Conservation (phyloP, 2,888 invertebrate species). For the Nebria salina region DNA sequence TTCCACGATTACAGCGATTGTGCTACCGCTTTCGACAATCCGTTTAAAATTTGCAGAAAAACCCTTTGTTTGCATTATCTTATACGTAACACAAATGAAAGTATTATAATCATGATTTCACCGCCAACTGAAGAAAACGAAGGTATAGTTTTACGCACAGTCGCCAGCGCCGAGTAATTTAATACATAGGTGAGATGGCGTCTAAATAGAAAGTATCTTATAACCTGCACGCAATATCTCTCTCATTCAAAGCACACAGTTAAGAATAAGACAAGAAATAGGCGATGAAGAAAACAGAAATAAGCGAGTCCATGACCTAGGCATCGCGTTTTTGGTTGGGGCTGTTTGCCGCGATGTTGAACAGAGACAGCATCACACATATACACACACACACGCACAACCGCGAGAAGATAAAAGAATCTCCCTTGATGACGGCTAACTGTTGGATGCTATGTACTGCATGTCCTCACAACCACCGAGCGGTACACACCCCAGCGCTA, state of each 20-base stretch:
- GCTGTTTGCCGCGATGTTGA: slow-evolving; percentile 19
- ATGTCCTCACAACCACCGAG: slow-evolving; percentile 12
- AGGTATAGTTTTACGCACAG: not conserved
- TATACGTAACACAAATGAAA: too few relatives aligned
- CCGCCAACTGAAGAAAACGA: not conserved
- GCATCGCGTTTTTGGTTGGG: slow-evolving; percentile 55
- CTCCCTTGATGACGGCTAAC: slow-evolving; percentile 48
- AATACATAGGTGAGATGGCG: slow-evolving; percentile 33
- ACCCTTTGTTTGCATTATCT: too few relatives aligned
- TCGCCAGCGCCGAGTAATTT: not conserved
- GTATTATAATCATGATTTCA: not conserved
- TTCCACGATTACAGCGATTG: too few relatives aligned
- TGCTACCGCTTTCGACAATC: too few relatives aligned
- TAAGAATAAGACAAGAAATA: slow-evolving; percentile 13
- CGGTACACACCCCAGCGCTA: slow-evolving; percentile 17
- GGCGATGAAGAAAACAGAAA: slow-evolving; percentile 17
- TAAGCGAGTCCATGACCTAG: slow-evolving; percentile 53
- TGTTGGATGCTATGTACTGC: slow-evolving; percentile 39
- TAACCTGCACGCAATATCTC: slow-evolving; percentile 40
- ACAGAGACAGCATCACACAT: slow-evolving; percentile 22
- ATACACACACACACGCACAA: slow-evolving; percentile 26
- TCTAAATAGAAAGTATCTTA: slow-evolving; percentile 35
- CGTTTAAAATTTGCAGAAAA: too few relatives aligned
- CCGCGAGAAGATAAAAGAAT: slow-evolving; percentile 47
- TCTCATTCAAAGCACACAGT: slow-evolving; percentile 16